Conservation (phyloP, 2,113 vertebrate genomes). For the Pygoscelis adeliae region DNA sequence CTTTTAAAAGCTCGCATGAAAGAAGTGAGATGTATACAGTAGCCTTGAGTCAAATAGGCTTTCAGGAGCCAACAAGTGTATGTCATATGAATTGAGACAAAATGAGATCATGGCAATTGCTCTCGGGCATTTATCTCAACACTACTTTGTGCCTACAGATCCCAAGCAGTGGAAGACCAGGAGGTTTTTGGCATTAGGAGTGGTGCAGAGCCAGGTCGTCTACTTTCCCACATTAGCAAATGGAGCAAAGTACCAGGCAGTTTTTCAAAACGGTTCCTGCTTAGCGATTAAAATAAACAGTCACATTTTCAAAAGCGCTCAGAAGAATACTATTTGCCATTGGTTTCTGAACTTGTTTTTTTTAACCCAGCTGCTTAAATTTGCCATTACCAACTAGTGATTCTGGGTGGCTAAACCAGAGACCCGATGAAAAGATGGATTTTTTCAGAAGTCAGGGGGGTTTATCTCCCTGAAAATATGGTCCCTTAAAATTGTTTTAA, state of each 20-base stretch:
- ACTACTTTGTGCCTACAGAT: background rate
- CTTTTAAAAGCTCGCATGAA: background rate
- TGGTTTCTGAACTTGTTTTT: background rate
- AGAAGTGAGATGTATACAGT: background rate
- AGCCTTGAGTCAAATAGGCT: background rate
- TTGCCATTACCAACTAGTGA: background rate
- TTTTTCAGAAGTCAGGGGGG: background rate
- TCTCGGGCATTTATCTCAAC: conserved; percentile 40
- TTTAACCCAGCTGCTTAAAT: background rate
- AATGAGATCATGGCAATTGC: conserved; percentile 43
- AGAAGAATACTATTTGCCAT: background rate
- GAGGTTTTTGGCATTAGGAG: background rate
- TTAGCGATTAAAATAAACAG: background rate
- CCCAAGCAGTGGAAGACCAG: background rate
- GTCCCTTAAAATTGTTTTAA: background rate
- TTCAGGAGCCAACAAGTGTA: conserved; percentile 27
- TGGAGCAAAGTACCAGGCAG: background rate
- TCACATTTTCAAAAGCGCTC: background rate
- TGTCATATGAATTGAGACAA: background rate
- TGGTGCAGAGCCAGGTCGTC: background rate
- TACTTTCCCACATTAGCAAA: background rate
- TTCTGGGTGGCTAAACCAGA: background rate
- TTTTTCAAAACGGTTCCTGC: background rate
- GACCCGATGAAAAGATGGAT: background rate
- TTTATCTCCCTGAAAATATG: background rate